A percentile compares a stretch with the other conserved stretches of the same genome.
phyloP scores from a whole-genome alignment of 2,797 vertebrate species.

The Anguilla marmorata region DNA sequence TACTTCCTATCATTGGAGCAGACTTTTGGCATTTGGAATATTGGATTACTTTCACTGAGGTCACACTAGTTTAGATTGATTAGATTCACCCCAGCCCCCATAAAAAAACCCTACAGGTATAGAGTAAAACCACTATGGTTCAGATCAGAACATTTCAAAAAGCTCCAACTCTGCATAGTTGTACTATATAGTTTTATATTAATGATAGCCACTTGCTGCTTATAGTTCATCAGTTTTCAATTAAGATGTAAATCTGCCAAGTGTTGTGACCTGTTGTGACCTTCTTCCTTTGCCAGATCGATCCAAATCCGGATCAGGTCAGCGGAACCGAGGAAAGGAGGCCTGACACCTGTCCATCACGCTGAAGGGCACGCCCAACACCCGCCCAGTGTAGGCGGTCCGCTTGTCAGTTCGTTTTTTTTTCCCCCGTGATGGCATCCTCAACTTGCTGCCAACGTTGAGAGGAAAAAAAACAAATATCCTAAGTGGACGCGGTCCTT shows the following conservation, averaged over 20 bases:
- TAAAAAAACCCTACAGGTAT: neutral
- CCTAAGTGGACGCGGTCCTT: conserved; percentile 54
- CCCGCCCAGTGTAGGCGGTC: conserved; percentile 54
- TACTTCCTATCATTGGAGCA: conserved; percentile 55
- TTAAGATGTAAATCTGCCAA: conserved; percentile 21
- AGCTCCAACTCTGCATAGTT: neutral
- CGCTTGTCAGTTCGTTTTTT: conserved; percentile 59
- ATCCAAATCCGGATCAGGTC: conserved; percentile 92
- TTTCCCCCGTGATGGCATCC: conserved; percentile 58
- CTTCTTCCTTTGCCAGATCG: conserved; percentile 73
- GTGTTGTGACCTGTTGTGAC: conserved; percentile 35
- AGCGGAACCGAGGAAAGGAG: conserved; percentile 75
- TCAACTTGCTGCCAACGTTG: conserved; percentile 66
- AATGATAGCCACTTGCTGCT: neutral
- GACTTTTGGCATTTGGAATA: neutral
- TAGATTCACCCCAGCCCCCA: neutral
- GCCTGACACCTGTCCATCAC: conserved; percentile 87
- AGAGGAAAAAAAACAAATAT: conserved; percentile 58
- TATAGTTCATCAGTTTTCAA: neutral
- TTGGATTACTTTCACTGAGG: neutral
- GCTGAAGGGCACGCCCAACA: conserved; percentile 74
- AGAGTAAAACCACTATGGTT: neutral
- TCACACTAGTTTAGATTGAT: neutral
- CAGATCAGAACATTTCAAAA: neutral
- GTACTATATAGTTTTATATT: neutral